phyloP scores from a whole-genome alignment of 2,888 invertebrate species.

The Andrena fulva region DNA sequence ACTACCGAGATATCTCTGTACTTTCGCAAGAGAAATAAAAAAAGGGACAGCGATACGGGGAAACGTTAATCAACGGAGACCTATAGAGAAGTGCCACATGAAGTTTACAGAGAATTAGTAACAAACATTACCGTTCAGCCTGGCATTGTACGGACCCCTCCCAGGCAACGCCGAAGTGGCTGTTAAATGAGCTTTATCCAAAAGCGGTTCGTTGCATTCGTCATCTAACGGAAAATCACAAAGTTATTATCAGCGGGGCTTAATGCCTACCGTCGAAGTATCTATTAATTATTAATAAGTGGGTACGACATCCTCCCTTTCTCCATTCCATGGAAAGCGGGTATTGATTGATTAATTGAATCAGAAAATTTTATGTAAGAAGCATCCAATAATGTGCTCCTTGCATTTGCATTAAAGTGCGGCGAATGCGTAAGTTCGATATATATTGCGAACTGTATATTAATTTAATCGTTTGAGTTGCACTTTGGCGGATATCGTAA shows the following conservation, averaged over 20 bases:
- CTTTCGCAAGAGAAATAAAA: conserved; percentile 21
- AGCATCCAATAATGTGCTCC: not conserved
- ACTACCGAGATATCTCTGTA: conserved; percentile 55
- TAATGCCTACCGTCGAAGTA: not conserved
- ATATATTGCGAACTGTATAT: not conserved
- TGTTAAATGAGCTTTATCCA: conserved; percentile 90
- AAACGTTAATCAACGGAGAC: conserved; percentile 35
- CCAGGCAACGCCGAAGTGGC: conserved; percentile 93
- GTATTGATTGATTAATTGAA: conserved; percentile 16
- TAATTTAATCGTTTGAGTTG: not conserved
- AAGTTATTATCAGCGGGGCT: not conserved
- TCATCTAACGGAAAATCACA: conserved; percentile 83
- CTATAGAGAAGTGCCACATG: conserved; percentile 31
- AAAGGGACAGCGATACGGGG: conserved; percentile 13
- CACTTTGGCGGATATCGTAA: not conserved
- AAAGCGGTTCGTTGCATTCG: conserved; percentile 93
- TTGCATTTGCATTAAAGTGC: not conserved
- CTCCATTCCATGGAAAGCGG: not conserved
- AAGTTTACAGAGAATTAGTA: not conserved
- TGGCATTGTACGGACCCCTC: conserved; percentile 94
- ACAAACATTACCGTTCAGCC: conserved; percentile 91
- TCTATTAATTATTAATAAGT: not conserved
- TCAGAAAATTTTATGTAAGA: conserved; percentile 23
- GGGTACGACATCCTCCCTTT: not conserved
- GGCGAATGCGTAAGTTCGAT: not conserved